phyloP scores from a whole-genome alignment of 2,888 invertebrate species.

The Habrosyne pyritoides region DNA sequence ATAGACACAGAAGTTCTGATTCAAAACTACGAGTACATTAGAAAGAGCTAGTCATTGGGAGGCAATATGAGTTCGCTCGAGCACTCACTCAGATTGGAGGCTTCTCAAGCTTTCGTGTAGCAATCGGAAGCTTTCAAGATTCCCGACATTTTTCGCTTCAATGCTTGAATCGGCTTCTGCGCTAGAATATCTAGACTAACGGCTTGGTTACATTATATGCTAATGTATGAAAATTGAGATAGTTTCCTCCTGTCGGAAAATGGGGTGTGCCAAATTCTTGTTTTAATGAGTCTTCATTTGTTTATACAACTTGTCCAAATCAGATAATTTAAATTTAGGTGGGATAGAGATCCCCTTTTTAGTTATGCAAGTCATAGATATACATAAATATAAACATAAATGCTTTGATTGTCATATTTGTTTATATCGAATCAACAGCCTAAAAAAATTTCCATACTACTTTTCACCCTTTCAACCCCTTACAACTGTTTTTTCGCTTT shows the following conservation, averaged over 20 bases:
- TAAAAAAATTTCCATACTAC: too few species aligned
- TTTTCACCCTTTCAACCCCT: too few species aligned
- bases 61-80: constrained; percentile 50
- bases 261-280: constrained; percentile 4
- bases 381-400: too few species aligned
- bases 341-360: too few species aligned
- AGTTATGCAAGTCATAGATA: too few species aligned
- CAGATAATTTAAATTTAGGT: too few species aligned
- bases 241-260: background rate
- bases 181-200: constrained; percentile 10
- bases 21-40: constrained; percentile 5
- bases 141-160: constrained; percentile 53
- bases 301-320: background rate
- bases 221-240: constrained; percentile 6
- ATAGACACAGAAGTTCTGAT: background rate
- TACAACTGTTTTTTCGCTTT: too few species aligned
- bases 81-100: constrained; percentile 72
- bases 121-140: constrained; percentile 67
- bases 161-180: constrained; percentile 30
- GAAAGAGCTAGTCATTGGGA: constrained; percentile 52
- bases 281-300: background rate
- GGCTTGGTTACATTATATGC: constrained; percentile 8
- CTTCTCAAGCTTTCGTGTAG: constrained; percentile 49
- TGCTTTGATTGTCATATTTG: too few species aligned
- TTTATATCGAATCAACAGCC: too few species aligned